Conservation (phyloP, 2,113 vertebrate genomes). For the Salvator merianae region DNA sequence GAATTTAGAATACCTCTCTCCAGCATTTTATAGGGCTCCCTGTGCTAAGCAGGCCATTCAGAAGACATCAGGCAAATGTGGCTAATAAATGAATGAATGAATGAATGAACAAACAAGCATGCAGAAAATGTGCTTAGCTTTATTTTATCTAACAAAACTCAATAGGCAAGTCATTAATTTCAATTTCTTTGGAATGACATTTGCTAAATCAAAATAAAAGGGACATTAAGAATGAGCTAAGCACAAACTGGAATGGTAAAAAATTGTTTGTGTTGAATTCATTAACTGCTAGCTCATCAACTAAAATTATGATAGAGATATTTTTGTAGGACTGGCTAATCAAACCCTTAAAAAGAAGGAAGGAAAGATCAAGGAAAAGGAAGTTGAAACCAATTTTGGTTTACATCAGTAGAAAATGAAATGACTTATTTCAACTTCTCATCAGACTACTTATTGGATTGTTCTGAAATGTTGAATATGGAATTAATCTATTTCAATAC, state of each 20-base stretch:
- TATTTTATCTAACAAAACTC: neutral
- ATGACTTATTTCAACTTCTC: too few species aligned
- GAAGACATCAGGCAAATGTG: too few species aligned
- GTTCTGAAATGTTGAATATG: too few species aligned
- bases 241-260: neutral
- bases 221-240: neutral
- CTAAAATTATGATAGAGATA: neutral
- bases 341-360: neutral
- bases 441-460: too few species aligned
- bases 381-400: too few species aligned
- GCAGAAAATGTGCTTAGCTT: too few species aligned
- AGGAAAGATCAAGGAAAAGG: neutral
- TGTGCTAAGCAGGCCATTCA: too few species aligned
- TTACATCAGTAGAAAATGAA: too few species aligned
- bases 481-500: neutral
- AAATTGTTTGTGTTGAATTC: neutral
- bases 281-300: neutral
- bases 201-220: neutral
- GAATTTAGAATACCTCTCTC: too few species aligned
- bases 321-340: neutral
- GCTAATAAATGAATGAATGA: too few species aligned
- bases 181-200: neutral
- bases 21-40: too few species aligned
- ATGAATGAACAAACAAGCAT: too few species aligned
- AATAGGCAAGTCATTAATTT: neutral